phyloP scores from a whole-genome alignment of 2,797 vertebrate species.

The Lepus oiostolus region DNA sequence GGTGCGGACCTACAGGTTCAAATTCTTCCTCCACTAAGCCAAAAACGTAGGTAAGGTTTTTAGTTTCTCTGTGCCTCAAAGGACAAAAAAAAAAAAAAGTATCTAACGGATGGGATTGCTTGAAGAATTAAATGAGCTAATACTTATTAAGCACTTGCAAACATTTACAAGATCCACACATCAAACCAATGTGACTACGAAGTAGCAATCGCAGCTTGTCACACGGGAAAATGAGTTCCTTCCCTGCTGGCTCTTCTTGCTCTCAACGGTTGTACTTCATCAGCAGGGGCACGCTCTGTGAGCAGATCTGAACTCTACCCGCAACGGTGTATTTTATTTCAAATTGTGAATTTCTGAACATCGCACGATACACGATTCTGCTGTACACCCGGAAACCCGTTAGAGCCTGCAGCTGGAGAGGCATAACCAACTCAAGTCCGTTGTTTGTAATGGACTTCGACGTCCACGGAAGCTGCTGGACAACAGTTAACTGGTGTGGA shows the following conservation, averaged over 20 bases:
- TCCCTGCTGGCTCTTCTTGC: neutral
- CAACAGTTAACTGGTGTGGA: neutral
- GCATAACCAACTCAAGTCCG: neutral
- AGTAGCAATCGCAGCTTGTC: neutral
- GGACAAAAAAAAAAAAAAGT: neutral
- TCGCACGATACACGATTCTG: neutral
- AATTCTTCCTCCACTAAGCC: conserved; percentile 4
- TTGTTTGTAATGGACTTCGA: neutral
- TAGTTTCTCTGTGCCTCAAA: neutral
- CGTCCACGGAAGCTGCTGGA: neutral
- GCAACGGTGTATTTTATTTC: conserved; percentile 68
- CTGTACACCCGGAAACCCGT: neutral
- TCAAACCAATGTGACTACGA: neutral
- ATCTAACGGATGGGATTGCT: neutral
- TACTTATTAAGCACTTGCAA: neutral
- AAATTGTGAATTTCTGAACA: conserved; percentile 57
- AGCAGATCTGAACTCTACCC: conserved; percentile 47
- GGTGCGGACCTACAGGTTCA: neutral
- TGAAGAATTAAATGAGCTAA: conserved; percentile 28
- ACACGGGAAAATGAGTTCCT: neutral
- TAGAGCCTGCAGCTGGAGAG: neutral
- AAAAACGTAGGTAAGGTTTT: conserved; percentile 10
- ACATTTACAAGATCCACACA: neutral
- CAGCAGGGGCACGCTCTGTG: neutral
- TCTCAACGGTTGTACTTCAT: neutral